These are phyloP conservation scores for Xylocopa sonorina DNA, from an alignment of 1,140 invertebrate genomes.

Conservation along the genomic window DNA sequence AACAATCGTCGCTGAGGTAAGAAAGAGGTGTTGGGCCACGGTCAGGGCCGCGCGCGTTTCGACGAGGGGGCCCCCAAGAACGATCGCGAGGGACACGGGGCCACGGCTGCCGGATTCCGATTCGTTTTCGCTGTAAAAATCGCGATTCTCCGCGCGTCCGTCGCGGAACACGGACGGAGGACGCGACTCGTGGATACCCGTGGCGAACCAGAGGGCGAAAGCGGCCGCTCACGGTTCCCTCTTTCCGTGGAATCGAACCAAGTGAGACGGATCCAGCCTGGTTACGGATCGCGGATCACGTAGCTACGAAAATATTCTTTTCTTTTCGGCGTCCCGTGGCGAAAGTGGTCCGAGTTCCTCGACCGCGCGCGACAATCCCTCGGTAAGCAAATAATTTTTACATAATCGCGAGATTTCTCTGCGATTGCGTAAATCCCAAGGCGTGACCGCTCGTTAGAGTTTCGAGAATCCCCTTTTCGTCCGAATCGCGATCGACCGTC, in stretches of 20 bases:
- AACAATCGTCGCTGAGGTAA: slow-evolving; percentile 35
- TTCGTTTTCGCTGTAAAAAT: slow-evolving; percentile 56
- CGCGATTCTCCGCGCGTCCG: slow-evolving; percentile 51
- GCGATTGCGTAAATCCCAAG: not conserved
- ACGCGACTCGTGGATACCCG: slow-evolving; percentile 21
- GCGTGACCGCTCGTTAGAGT: not conserved
- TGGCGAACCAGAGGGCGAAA: slow-evolving; percentile 3
- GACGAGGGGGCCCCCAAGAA: slow-evolving; percentile 15
- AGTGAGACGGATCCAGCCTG: not conserved
- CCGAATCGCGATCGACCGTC: not conserved
- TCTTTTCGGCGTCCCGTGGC: not conserved
- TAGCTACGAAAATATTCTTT: slow-evolving; percentile 10
- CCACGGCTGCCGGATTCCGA: slow-evolving; percentile 22
- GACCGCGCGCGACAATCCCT: not conserved
- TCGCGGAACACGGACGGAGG: slow-evolving; percentile 25
- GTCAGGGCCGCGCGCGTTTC: slow-evolving; percentile 40
- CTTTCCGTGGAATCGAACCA: slow-evolving; percentile 23
- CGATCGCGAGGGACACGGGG: slow-evolving; percentile 42
- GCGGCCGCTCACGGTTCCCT: slow-evolving; percentile 28
- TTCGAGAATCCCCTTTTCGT: not conserved
- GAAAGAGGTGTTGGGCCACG: slow-evolving; percentile 30
- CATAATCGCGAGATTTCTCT: slow-evolving; percentile 12
- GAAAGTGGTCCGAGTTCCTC: slow-evolving; percentile 1
- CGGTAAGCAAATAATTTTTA: slow-evolving; percentile 24
- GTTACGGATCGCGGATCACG: slow-evolving; percentile 22